These are phyloP conservation scores for Piprites chloris DNA, from an alignment of 2,113 vertebrate species.

Conservation along the genomic window DNA sequence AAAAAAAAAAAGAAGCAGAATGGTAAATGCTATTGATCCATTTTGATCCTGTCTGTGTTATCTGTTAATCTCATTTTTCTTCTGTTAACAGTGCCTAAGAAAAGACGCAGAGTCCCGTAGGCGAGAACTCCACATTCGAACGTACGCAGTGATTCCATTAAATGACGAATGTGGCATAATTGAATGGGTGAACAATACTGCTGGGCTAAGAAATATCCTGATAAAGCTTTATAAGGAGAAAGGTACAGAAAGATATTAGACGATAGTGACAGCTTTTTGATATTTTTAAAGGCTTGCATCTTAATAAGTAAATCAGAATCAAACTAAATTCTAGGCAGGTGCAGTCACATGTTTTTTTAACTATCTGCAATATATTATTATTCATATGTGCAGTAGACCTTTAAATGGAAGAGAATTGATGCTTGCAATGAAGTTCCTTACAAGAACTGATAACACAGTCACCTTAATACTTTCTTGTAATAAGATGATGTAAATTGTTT, in stretches of 20 bases:
- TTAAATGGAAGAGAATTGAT: background rate
- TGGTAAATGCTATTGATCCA: background rate
- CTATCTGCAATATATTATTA: background rate
- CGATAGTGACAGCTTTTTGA: background rate
- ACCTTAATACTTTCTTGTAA: background rate
- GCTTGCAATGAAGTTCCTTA: background rate
- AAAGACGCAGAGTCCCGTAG: constrained; percentile 95
- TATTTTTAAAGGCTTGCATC: background rate
- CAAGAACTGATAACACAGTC: background rate
- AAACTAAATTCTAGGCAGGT: background rate
- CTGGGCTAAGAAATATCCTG: constrained; percentile 91
- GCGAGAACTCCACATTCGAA: constrained; percentile 92
- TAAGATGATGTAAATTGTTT: background rate
- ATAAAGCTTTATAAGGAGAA: constrained; percentile 96
- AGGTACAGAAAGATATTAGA: constrained; percentile 70
- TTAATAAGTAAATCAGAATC: background rate
- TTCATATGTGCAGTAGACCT: background rate
- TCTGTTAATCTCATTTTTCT: background rate
- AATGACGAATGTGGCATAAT: constrained; percentile 98
- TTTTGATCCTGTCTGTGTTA: background rate
- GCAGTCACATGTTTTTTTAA: background rate
- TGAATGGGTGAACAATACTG: constrained; percentile 98
- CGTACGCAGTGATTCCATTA: constrained; percentile 95
- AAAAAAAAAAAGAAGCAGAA: background rate
- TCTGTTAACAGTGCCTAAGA: constrained; percentile 83